Percentiles rank a stretch among this genome's conserved stretches.
These are phyloP conservation scores for Sanderia malayensis DNA, from an alignment of 30 jellyfish, hydroid and myxozoan genomes.

Conservation along the genomic window DNA sequence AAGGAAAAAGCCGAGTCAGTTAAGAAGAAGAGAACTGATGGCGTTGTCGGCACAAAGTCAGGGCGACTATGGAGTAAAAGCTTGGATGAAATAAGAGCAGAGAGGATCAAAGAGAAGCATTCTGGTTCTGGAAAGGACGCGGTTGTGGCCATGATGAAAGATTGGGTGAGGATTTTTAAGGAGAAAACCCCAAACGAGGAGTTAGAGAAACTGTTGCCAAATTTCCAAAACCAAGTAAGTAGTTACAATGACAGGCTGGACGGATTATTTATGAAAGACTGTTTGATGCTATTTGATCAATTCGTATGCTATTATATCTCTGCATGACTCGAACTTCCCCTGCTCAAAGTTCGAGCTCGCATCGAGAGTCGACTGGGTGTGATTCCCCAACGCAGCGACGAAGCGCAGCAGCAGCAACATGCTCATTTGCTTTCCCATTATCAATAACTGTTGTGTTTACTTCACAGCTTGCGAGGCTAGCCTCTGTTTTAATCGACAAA, in stretches of 20 bases:
- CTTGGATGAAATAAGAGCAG: neutral
- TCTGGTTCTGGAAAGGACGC: conserved; percentile 31
- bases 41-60: neutral
- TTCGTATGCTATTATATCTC: too few relatives aligned
- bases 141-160: conserved; percentile 44
- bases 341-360: too few relatives aligned
- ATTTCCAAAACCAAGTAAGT: conserved; percentile 60
- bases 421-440: too few relatives aligned
- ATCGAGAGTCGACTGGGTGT: too few relatives aligned
- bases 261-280: too few relatives aligned
- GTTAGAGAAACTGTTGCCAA: conserved; percentile 40
- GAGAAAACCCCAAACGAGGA: neutral
- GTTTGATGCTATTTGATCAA: too few relatives aligned
- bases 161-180: conserved; percentile 20
- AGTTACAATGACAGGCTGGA: too few relatives aligned
- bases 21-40: too few relatives aligned
- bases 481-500: conserved; percentile 26
- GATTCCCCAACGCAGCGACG: too few relatives aligned
- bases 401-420: too few relatives aligned
- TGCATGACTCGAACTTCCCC: too few relatives aligned
- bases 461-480: conserved; percentile 35
- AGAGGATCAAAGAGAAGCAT: conserved; percentile 2
- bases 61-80: neutral
- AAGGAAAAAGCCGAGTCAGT: neutral
- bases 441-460: too few relatives aligned